These are phyloP conservation scores for Dolichomitus sp. DNA, from an alignment of 2,888 invertebrate genomes.

Conservation along the genomic window DNA sequence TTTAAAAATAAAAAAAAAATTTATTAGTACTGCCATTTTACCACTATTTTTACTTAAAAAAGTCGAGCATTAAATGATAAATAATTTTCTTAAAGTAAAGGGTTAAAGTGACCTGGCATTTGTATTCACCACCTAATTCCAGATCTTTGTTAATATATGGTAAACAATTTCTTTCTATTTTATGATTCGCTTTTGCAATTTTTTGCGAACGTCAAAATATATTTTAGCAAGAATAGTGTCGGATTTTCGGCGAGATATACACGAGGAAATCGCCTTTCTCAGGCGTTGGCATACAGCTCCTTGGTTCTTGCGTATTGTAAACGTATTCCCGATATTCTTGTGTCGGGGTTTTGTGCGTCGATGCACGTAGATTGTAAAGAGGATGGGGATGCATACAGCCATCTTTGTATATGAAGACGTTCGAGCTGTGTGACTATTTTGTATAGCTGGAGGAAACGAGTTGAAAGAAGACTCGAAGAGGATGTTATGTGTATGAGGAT, in stretches of 20 bases:
- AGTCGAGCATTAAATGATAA: too few relatives aligned
- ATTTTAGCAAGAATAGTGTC: background rate
- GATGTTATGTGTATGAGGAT: constrained; percentile 28
- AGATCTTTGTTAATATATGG: background rate
- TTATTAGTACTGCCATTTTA: too few relatives aligned
- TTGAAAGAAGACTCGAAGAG: constrained; percentile 53
- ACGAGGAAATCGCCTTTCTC: constrained; percentile 31
- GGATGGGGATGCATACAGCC: constrained; percentile 11
- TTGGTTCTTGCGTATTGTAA: constrained; percentile 43
- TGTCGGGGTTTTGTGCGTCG: constrained; percentile 25
- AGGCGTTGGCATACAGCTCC: constrained; percentile 15
- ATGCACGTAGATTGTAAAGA: constrained; percentile 32
- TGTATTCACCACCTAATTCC: background rate
- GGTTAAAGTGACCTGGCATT: background rate
- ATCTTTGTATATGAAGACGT: background rate
- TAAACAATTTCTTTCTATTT: background rate
- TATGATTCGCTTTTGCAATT: background rate
- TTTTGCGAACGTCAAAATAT: background rate
- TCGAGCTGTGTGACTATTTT: constrained; percentile 20
- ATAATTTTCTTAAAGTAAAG: too few relatives aligned
- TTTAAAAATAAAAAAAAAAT: too few relatives aligned
- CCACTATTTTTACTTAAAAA: too few relatives aligned
- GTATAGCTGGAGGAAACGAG: constrained; percentile 27
- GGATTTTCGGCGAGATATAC: constrained; percentile 18
- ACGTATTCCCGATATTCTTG: constrained; percentile 62